Base-by-base conservation (phyloP, 2,113 vertebrate species). In the Spheniscus mendiculus region DNA sequence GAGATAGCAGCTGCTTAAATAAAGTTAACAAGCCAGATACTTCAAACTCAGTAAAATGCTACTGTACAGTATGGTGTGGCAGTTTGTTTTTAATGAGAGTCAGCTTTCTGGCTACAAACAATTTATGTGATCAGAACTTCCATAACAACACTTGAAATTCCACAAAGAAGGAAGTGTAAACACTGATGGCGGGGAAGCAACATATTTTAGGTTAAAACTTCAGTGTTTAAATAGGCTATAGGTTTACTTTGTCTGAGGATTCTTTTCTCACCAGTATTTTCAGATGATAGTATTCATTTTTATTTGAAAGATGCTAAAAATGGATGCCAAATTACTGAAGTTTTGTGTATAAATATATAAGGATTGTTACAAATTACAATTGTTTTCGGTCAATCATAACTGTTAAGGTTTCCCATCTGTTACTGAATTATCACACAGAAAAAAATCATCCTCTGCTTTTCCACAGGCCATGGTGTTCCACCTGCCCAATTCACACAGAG, bases 11-110 rank as follows among this genome's bases (percentile, higher is more conserved):
- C 87, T 86, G 83, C 89, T 97, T 97, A 96, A 93, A 92, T 81
- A 88, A 74, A 97, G 76, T 97, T 98, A 96, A 97, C 96, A 98
- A 98, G 83, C 53, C 89, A 90, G 70, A 72, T 81, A 96, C 95
- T 97, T 90, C 78, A 97, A 96, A 97, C 88, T 89, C 80, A 94
- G 85, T 94, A 94, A 98, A 97, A 96, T 86, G 80, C 92, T 96
- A 97, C 77, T 97, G 81, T 96, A 62, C 69, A 79, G 87, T 87
- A 42, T 93, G 66, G 62, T 80, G 56, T 67, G 63, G 69, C 77
- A 92, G 61, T 93, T 98, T 95, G 78, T 83, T 98, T 96, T 95
- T 97, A 97, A 96, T 73, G 76, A 89, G 97, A 96, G 83, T 94
- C 78, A 86, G 53, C 55, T 93, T 97, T 96, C 92, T 96, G 90